Base-by-base conservation (phyloP, 1,140 invertebrate species). In the Bombus confusus region DNA sequence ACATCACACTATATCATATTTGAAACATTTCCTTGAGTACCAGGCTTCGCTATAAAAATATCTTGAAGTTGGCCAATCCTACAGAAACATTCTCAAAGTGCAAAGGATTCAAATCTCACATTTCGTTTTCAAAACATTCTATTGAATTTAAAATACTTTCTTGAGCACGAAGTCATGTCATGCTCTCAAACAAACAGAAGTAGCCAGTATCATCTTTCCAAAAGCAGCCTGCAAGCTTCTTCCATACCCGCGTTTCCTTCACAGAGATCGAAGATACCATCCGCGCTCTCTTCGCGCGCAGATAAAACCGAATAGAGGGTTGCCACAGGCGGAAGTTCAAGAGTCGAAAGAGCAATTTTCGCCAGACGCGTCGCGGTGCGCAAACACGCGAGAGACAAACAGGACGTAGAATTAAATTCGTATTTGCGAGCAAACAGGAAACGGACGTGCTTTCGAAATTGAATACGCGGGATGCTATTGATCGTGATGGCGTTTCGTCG, bases 361-460 rank as follows among this genome's bases (percentile, higher is more conserved):
- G 68, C 86, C 78, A 69, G 88, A 82, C 72, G 86, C 62, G 75
- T 88, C 88, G 84, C 79, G 52, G 72, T 73, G 69, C 76, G 83
- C 80, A 88, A 91, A 91, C 80, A 91, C 74, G 80, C 81, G 75
- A 9, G 57, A 39, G 72, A 86, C 86, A 91, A 91, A 91, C 87
- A 91, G 87, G 89, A 88, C 76, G 85, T 71, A 87, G 88, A 88
- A 91, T 91, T 89, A 91, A 91, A 91, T 91, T 85, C 59, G 87
- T 91, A 88, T 91, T 91, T 91, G 87, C 87, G 59, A 69, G 85
- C 77, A 90, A 90, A 90, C 86, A 91, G 84, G 79, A 90, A 90
- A 72, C 86, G 80, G 85, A 85, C 80, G 89, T 69, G 85, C 89
- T 88, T 88, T 88, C 66, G 89, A 85, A 91, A 91, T 91, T 86